These are phyloP conservation scores for Poeciliopsis presidionis DNA, from an alignment of 2,797 vertebrate species.

Conservation along the genomic window DNA sequence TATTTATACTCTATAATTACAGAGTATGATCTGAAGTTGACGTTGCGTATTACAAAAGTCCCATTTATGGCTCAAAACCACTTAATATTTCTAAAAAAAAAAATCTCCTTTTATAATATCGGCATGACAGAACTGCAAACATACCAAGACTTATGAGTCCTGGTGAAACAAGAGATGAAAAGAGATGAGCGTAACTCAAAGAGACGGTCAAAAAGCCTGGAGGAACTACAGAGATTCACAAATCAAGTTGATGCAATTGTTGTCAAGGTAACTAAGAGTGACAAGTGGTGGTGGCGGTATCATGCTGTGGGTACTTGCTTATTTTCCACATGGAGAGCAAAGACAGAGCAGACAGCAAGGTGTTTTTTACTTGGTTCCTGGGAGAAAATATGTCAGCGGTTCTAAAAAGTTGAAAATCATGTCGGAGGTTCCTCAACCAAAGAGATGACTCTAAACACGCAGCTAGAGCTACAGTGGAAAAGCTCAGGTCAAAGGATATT, in stretches of 20 bases:
- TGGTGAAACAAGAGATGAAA: not conserved
- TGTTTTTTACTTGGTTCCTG: not conserved
- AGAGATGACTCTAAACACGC: not conserved
- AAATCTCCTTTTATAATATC: not conserved
- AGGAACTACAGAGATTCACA: not conserved
- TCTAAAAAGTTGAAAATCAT: not conserved
- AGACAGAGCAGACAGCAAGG: not conserved
- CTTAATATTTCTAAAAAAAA: conserved; percentile 8
- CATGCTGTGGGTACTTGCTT: not conserved
- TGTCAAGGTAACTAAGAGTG: not conserved
- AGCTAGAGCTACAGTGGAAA: not conserved
- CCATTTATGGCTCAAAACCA: conserved; percentile 25
- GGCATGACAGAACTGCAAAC: not conserved
- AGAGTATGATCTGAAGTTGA: not conserved
- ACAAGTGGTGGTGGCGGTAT: not conserved
- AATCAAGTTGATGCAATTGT: not conserved
- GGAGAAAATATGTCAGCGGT: not conserved
- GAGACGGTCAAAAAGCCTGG: not conserved
- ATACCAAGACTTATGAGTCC: not conserved
- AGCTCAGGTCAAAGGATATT: not conserved
- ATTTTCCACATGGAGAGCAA: not conserved
- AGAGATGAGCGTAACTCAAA: not conserved
- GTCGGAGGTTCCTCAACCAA: not conserved
- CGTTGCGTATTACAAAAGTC: conserved; percentile 6
- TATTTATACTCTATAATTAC: not conserved